Evolutionary conservation across 1,140 invertebrate species (phyloP).

Genomic region (Antheraea mylitta): DNA sequence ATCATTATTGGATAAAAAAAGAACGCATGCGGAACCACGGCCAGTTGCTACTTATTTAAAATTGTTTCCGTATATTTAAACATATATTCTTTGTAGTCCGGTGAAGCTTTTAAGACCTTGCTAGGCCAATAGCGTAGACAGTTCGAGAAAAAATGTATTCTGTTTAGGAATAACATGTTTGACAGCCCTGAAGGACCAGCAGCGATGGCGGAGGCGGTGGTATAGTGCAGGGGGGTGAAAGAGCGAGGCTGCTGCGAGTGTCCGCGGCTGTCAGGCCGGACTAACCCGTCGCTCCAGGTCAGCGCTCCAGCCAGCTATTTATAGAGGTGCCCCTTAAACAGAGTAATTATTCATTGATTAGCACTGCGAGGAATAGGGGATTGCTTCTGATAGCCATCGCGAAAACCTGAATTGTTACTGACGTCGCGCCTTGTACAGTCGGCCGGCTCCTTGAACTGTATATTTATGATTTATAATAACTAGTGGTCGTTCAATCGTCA

Average conservation of each 20-base stretch:
- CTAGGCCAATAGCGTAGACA: no score
- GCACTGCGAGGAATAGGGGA: conserved; percentile 76
- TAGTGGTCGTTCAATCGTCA: not conserved
- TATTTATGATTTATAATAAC: not conserved
- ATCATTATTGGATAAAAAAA: no score
- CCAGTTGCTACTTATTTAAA: no score
- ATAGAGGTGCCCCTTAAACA: conserved; percentile 78
- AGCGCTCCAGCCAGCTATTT: conserved; percentile 77
- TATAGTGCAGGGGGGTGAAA: conserved; percentile 25
- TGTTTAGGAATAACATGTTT: not conserved
- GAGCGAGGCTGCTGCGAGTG: conserved; percentile 59
- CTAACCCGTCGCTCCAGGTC: conserved; percentile 77
- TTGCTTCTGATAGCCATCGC: conserved; percentile 76
- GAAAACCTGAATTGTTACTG: conserved; percentile 70
- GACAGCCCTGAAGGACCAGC: conserved; percentile 11
- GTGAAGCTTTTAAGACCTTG: no score
- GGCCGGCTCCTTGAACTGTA: conserved; percentile 13
- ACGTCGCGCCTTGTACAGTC: conserved; percentile 54
- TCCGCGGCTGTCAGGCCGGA: conserved; percentile 70
- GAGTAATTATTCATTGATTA: conserved; percentile 79
- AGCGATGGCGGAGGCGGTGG: conserved; percentile 19
- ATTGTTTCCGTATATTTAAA: no score
- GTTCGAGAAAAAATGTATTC: no score
- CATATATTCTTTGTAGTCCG: no score
- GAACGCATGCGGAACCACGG: no score